These are phyloP conservation scores for Lordiphosa fenestrarum DNA, from an alignment of 2,888 invertebrate species.

Conservation along the genomic window DNA sequence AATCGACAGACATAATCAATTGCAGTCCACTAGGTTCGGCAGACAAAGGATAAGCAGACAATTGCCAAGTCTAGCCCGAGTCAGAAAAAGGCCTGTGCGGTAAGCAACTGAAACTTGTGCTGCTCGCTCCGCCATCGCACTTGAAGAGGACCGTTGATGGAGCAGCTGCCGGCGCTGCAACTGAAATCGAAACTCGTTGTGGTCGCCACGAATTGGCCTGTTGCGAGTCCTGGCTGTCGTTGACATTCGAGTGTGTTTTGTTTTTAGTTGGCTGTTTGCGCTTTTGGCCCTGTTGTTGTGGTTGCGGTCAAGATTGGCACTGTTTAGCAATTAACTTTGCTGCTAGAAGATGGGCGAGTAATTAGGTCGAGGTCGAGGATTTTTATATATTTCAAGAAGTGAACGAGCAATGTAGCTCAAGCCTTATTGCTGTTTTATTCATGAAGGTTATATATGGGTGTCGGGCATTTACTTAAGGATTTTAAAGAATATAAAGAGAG, in stretches of 20 bases:
- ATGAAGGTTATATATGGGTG: background rate
- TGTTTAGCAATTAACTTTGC: constrained; percentile 13
- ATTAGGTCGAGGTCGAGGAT: constrained; percentile 10
- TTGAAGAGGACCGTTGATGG: background rate
- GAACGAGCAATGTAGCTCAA: background rate
- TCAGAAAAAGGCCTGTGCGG: constrained; percentile 1
- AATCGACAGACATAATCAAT: constrained; percentile 72
- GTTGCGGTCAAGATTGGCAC: background rate
- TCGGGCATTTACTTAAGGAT: no score
- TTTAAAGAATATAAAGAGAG: no score
- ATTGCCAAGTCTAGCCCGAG: constrained; percentile 21
- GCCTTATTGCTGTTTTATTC: background rate
- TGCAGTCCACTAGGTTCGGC: constrained; percentile 76
- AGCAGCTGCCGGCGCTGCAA: background rate
- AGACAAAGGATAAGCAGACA: constrained; percentile 38
- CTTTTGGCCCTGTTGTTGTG: constrained; percentile 3
- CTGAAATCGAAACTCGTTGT: background rate
- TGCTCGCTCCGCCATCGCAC: background rate
- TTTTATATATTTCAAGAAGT: background rate
- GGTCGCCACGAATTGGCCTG: background rate
- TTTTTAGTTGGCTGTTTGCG: constrained; percentile 3
- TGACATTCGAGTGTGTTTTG: constrained; percentile 7
- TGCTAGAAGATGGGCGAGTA: background rate
- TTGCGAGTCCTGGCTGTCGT: constrained; percentile 2
- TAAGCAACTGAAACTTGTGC: background rate